Evolutionary conservation across 1,140 invertebrate genomes (phyloP).

Genomic region (Scaptomyza graminum): DNA sequence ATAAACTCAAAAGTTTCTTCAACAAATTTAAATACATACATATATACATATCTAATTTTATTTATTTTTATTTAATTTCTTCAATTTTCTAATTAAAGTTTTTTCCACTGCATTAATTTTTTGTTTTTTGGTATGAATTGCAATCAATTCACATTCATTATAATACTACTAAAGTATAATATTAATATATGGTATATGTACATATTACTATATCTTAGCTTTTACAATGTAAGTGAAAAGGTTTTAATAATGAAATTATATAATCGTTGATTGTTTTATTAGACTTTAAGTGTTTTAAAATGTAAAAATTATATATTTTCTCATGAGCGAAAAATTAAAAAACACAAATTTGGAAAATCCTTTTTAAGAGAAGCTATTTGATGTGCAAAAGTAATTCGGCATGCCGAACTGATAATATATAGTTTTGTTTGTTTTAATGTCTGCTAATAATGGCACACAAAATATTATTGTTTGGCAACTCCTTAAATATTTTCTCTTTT

Average conservation of each 20-base stretch:
- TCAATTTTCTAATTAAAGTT: neutral
- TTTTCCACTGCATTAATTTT: neutral
- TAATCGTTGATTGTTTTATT: no score
- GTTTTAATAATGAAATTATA: no score
- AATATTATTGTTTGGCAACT: constrained; percentile 77
- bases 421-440: constrained; percentile 36
- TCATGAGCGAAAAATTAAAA: no score
- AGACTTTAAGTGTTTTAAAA: no score
- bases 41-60: constrained; percentile 6
- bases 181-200: neutral
- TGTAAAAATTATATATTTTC: no score
- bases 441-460: constrained; percentile 80
- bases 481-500: constrained; percentile 28
- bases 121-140: no score
- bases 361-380: neutral
- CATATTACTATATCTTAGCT: neutral
- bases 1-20: constrained; percentile 2
- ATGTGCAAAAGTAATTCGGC: constrained; percentile 14
- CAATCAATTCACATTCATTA: no score
- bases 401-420: constrained; percentile 3
- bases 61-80: constrained; percentile 13
- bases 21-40: constrained; percentile 1
- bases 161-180: neutral
- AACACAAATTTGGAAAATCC: no score
- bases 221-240: neutral